phyloP scores from a whole-genome alignment of 2,797 vertebrate genomes.

The Denticeps clupeoides region DNA sequence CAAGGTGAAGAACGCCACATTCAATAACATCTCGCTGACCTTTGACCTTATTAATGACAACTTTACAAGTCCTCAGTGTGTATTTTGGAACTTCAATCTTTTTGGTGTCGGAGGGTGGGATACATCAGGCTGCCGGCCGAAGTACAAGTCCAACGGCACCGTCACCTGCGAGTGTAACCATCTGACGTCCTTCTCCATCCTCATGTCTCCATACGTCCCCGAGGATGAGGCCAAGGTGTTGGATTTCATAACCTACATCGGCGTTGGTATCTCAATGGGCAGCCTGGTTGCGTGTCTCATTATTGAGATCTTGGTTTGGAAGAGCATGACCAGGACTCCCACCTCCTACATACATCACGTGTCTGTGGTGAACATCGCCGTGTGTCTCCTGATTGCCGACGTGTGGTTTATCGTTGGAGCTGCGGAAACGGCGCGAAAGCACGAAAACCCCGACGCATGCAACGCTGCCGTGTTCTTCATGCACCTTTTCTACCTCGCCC shows the following conservation, averaged over 20 bases:
- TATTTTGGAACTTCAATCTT: slow-evolving; percentile 62
- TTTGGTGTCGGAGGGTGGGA: slow-evolving; percentile 41
- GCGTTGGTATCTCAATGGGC: slow-evolving; percentile 68
- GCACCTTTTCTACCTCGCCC: slow-evolving; percentile 78
- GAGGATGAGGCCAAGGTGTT: slow-evolving; percentile 35
- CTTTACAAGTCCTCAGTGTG: slow-evolving; percentile 36
- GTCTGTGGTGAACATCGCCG: slow-evolving; percentile 72
- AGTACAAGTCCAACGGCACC: not conserved
- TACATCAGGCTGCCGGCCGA: slow-evolving; percentile 35
- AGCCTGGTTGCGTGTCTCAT: slow-evolving; percentile 68
- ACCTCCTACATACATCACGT: slow-evolving; percentile 78
- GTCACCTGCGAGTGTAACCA: slow-evolving; percentile 56
- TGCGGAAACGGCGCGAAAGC: slow-evolving; percentile 24
- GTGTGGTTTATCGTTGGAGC: slow-evolving; percentile 70
- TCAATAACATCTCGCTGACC: slow-evolving; percentile 45
- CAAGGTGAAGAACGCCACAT: slow-evolving; percentile 26
- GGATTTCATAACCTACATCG: slow-evolving; percentile 65
- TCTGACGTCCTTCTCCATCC: slow-evolving; percentile 63
- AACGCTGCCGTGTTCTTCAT: slow-evolving; percentile 70
- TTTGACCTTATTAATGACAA: slow-evolving; percentile 36
- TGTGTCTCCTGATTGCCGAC: slow-evolving; percentile 69
- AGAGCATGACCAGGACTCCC: slow-evolving; percentile 67
- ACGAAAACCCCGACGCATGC: slow-evolving; percentile 46
- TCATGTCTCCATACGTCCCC: slow-evolving; percentile 61
- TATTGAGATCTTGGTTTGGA: slow-evolving; percentile 75